A percentile compares a stretch with the other conserved stretches of the same genome.
phyloP scores from a whole-genome alignment of 2,888 invertebrate genomes.

The Pollenia labialis region DNA sequence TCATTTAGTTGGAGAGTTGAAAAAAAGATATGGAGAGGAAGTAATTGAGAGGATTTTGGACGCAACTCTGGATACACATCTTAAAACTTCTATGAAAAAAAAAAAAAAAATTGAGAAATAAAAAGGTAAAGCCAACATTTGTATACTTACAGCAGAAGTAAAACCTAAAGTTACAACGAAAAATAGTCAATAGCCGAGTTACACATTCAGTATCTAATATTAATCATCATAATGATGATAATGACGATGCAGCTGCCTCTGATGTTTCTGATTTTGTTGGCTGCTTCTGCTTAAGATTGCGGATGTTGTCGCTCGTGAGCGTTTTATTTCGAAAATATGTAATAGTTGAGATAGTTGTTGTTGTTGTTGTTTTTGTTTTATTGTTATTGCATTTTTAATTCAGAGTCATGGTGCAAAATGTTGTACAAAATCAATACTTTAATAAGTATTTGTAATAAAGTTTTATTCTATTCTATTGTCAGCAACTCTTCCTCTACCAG shows the following conservation, averaged over 20 bases:
- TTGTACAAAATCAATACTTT: constrained; percentile 60
- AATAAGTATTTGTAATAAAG: constrained; percentile 1
- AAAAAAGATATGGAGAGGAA: constrained; percentile 16
- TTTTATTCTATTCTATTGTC: constrained; percentile 14
- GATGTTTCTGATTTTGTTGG: constrained; percentile 7
- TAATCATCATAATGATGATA: constrained; percentile 5
- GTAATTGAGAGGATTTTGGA: constrained; percentile 33
- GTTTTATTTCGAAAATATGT: constrained; percentile 30
- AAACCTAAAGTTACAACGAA: constrained; percentile 39
- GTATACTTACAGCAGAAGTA: constrained; percentile 78
- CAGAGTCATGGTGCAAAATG: neutral
- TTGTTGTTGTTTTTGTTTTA: constrained; percentile 24
- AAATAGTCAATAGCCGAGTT: constrained; percentile 49
- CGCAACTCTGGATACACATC: constrained; percentile 73
- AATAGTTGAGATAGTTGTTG: neutral
- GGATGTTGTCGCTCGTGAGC: constrained; percentile 62
- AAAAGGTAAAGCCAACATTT: constrained; percentile 31
- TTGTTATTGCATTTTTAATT: constrained; percentile 15
- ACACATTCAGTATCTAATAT: constrained; percentile 43
- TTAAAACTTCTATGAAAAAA: constrained; percentile 39
- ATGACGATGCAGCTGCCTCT: constrained; percentile 31
- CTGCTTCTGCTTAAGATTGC: constrained; percentile 63
- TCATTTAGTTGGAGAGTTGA: constrained; percentile 1
- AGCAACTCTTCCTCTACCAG: constrained; percentile 6
- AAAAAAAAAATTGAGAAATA: constrained; percentile 38